Base-by-base conservation (phyloP, 2,113 vertebrate species). In the Tetraodon nigroviridis region DNA sequence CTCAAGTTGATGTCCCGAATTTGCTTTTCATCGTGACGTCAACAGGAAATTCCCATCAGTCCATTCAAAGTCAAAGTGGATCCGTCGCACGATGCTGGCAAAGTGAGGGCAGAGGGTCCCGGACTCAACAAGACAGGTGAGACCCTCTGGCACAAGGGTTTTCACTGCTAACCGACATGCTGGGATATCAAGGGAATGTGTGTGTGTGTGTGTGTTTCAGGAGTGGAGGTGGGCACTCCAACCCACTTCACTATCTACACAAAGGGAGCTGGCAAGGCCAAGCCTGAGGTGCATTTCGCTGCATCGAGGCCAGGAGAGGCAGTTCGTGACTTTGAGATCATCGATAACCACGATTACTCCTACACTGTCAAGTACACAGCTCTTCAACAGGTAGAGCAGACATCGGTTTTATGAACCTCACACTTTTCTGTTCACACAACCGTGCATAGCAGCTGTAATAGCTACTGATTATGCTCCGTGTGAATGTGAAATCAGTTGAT, bases 61-160 rank as follows among this genome's bases (percentile, higher is more conserved):
- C 95, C 95, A 4, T 96, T 97, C 86, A 93, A 94, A 81, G 93
- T 97, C 69, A 95, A 95, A 73, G 95, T 98, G 56, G 94, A 95
- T 49, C 94, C 95, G 0, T 96, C 94, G 45, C 94, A 95, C 0
- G 94, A 98, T 0, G 94, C 95, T 47, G 91, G 80, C 71, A 97
- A 95, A 69, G 95, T 98, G 81, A 92, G 90, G 71, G 95, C 94
- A 0, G 95, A 98, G 75, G 95, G 95, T 7, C 95, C 95, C 0
- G 95, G 95, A 65, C 89, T 97, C 60, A 94, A 83, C 84, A 93
- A 93, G 74, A 95, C 92, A 24, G 95, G 95, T 95, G 76, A 87
- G 84, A 55, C 19, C 21, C 19, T 17, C 0, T 42, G 10, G 45
- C 16, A 2, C 10, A 56, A 27, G 6, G 15, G 3, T 57, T 45